Evolutionary conservation across 2,113 vertebrate species (phyloP), one percentile per base, ranked within the genome.

Genomic region (Suncus etruscus): DNA sequence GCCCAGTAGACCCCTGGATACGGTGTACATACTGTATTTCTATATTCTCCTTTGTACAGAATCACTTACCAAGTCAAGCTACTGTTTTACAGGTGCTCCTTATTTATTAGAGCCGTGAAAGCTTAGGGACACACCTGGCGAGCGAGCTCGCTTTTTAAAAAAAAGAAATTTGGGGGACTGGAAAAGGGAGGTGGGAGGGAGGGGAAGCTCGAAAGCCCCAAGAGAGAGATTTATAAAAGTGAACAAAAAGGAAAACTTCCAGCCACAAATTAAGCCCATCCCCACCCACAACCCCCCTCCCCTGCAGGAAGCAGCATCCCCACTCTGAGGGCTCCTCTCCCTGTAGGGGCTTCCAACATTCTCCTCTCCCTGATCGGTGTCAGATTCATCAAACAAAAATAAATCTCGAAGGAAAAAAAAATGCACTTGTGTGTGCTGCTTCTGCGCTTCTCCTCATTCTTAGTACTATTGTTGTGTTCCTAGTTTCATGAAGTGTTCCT

Each of bases 21-120:
- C 94, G 94, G 96, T 98, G 98, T 98, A 98, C 97, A 98, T 98
- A 98, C 97, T 98, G 98, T 98, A 98, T 98, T 98, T 98, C 98
- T 98, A 97, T 97, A 97, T 97, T 97, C 97, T 98, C 97, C 97
- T 98, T 98, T 98, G 98, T 98, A 98, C 98, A 98, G 96, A 98
- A 97, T 98, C 98, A 98, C 97, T 97, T 98, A 93, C 91, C 95
- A 95, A 96, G 97, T 98, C 97, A 98, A 98, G 97, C 97, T 98
- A 98, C 98, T 98, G 98, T 98, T 98, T 97, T 97, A 97, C 97
- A 98, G 97, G 97, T 98, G 98, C 98, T 98, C 97, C 98, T 98
- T 98, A 98, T 98, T 98, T 98, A 98, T 98, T 98, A 98, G 98
- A 97, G 97, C 97, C 97, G 97, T 96, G 97, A 97, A 97, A 97